phyloP scores from a whole-genome alignment of 2,888 invertebrate species.

The Drepanosiphum platanoidis region DNA sequence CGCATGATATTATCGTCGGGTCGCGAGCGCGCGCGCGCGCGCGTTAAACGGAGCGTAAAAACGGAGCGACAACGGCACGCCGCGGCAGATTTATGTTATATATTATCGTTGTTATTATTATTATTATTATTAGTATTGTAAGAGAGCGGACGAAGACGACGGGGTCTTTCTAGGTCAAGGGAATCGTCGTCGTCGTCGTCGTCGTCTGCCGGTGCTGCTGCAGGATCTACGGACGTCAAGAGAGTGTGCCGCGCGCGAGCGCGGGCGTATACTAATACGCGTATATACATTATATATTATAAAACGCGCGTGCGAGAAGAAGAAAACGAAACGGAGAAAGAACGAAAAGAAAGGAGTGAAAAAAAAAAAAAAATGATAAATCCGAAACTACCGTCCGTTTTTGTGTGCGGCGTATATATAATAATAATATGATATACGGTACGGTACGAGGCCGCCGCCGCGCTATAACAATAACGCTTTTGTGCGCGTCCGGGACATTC shows the following conservation, averaged over 20 bases:
- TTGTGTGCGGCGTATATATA: not conserved
- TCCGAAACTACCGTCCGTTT: conserved; percentile 53
- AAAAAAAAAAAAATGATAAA: conserved; percentile 40
- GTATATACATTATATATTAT: no score
- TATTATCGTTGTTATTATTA: no score
- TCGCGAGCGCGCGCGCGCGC: not conserved
- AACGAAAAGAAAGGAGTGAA: not conserved
- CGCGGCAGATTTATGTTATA: no score
- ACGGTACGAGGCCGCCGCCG: not conserved
- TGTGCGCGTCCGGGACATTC: conserved; percentile 42
- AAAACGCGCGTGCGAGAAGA: not conserved
- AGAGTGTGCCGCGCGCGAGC: conserved; percentile 10
- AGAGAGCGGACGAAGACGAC: conserved; percentile 8
- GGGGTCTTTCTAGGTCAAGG: conserved; percentile 50
- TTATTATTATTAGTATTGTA: conserved; percentile 5
- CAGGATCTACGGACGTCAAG: conserved; percentile 36
- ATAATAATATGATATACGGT: no score
- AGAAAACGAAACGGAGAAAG: conserved; percentile 7
- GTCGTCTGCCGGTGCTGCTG: conserved; percentile 20
- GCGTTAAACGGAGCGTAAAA: conserved; percentile 45
- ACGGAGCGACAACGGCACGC: conserved; percentile 20
- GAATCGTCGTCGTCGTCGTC: not conserved
- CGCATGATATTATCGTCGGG: not conserved
- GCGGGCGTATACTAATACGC: not conserved
- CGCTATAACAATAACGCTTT: conserved; percentile 43